Evolutionary conservation across 2,888 invertebrate species (phyloP).

Genomic region (Melinaea marsaeus): DNA sequence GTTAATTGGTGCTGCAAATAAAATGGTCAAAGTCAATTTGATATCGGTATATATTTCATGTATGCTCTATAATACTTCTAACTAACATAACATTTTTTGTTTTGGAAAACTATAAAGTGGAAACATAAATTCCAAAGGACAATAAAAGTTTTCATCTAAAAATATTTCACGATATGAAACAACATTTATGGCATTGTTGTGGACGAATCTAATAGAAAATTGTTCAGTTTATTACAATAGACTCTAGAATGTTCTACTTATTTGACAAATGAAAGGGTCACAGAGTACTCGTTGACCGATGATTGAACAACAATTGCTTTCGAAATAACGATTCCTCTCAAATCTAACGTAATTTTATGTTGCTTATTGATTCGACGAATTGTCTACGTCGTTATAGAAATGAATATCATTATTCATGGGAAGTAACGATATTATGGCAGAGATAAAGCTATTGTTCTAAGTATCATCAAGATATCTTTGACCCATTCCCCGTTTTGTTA

Average conservation of each 20-base stretch:
- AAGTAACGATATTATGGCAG: conserved; percentile 16
- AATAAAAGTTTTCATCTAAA: conserved; percentile 11
- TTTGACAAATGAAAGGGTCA: conserved; percentile 59
- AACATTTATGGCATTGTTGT: conserved; percentile 19
- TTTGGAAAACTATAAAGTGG: neutral
- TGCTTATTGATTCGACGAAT: conserved; percentile 46
- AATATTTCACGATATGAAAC: conserved; percentile 13
- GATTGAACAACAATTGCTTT: conserved; percentile 44
- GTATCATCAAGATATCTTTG: conserved; percentile 8
- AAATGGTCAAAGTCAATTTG: neutral
- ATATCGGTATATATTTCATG: neutral
- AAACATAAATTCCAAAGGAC: neutral
- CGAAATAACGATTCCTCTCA: conserved; percentile 40
- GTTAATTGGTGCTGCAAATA: neutral
- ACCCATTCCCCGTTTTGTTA: neutral
- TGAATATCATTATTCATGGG: conserved; percentile 24
- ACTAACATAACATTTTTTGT: neutral
- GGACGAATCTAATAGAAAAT: conserved; percentile 28
- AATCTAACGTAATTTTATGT: conserved; percentile 50
- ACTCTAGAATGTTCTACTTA: conserved; percentile 30
- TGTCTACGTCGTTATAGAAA: conserved; percentile 39
- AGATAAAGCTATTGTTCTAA: conserved; percentile 18
- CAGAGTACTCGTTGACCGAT: conserved; percentile 43
- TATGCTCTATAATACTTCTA: neutral
- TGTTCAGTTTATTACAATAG: conserved; percentile 21